phyloP scores from a whole-genome alignment of 2,113 vertebrate species.

The Uria lomvia region DNA sequence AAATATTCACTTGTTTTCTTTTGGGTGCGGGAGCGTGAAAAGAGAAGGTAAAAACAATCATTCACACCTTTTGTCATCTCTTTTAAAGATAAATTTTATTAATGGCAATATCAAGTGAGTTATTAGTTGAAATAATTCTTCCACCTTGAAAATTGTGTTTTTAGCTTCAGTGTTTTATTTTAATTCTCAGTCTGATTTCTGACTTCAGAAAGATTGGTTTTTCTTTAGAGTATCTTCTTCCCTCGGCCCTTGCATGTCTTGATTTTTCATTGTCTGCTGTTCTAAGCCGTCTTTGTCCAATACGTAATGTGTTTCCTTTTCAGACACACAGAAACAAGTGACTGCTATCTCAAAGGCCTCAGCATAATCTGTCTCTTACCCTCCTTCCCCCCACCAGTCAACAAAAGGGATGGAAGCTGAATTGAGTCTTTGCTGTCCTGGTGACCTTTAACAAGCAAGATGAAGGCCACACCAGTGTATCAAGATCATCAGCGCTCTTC shows the following conservation, averaged over 20 bases:
- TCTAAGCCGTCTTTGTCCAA: not conserved
- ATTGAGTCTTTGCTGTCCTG: not conserved
- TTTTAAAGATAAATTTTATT: not conserved
- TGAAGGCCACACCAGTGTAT: not conserved
- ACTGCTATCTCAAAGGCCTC: not conserved
- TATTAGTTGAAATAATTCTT: not conserved
- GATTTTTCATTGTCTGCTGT: not conserved
- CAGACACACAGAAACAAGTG: not conserved
- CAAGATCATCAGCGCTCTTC: not conserved
- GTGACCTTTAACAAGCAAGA: not conserved
- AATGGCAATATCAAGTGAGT: not conserved
- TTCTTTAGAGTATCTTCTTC: not conserved
- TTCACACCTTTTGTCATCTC: not conserved
- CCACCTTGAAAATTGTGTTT: not conserved
- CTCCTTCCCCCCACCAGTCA: not conserved
- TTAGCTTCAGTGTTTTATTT: not conserved
- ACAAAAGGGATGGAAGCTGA: not conserved
- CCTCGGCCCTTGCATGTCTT: not conserved
- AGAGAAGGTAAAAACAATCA: not conserved
- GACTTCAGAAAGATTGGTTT: not conserved
- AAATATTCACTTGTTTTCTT: not conserved
- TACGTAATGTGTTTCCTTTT: not conserved
- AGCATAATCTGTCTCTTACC: not conserved
- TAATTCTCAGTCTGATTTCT: not conserved
- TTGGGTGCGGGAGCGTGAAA: not conserved